phyloP scores from a whole-genome alignment of 2,113 vertebrate species.

The Falcunculus frontatus region DNA sequence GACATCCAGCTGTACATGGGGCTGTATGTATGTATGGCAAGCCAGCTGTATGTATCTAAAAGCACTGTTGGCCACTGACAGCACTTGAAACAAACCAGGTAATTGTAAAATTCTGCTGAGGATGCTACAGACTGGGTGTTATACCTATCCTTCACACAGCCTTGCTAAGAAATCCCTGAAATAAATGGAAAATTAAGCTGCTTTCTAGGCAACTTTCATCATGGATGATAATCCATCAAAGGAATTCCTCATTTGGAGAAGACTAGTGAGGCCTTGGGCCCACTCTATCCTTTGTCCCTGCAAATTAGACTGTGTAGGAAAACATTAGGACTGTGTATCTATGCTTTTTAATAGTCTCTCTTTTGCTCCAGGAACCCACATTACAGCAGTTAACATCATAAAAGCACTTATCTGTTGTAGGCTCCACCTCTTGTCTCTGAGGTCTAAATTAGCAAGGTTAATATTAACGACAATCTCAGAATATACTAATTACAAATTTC shows the following conservation, averaged over 20 bases:
- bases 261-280: neutral
- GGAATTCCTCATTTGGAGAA: neutral
- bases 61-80: neutral
- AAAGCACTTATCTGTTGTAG: neutral
- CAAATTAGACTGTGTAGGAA: neutral
- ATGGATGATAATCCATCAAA: neutral
- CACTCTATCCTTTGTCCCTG: neutral
- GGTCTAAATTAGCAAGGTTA: neutral
- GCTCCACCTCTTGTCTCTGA: neutral
- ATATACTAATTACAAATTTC: neutral
- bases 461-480: neutral
- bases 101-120: neutral
- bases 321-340: neutral
- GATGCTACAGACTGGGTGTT: neutral
- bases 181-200: neutral
- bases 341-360: neutral
- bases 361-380: neutral
- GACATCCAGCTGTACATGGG: neutral
- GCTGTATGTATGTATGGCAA: neutral
- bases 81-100: neutral
- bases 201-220: neutral
- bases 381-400: neutral
- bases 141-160: neutral
- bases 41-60: neutral
- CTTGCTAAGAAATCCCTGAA: neutral